Evolutionary conservation across 2,113 vertebrate genomes (phyloP).

Genomic region (Spermophilus dauricus): DNA sequence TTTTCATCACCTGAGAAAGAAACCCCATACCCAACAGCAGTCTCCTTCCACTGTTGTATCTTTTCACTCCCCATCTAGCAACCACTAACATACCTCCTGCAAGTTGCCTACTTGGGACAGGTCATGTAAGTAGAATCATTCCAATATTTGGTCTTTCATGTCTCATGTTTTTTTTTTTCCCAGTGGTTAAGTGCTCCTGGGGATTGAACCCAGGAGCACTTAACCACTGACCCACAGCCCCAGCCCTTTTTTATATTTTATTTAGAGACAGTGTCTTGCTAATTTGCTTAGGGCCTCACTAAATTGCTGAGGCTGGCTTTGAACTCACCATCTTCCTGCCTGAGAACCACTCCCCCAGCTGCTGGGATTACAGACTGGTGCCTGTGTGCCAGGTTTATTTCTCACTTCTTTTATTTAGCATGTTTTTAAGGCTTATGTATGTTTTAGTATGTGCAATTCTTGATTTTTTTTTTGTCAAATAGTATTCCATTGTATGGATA

Average conservation of each 20-base stretch:
- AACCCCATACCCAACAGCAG: not conserved
- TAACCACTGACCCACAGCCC: too few relatives aligned
- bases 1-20: not conserved
- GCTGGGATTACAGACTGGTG: too few relatives aligned
- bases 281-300: too few relatives aligned
- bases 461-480: slow-evolving; percentile 14
- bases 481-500: not conserved
- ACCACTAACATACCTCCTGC: not conserved
- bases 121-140: not conserved
- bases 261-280: too few relatives aligned
- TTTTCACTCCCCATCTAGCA: not conserved
- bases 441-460: not conserved
- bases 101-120: not conserved
- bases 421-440: slow-evolving; percentile 11
- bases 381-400: too few relatives aligned
- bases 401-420: not conserved
- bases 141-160: not conserved
- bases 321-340: too few relatives aligned
- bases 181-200: too few relatives aligned
- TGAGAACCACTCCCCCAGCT: too few relatives aligned
- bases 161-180: not conserved
- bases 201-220: too few relatives aligned
- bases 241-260: too few relatives aligned
- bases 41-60: not conserved
- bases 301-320: too few relatives aligned